A percentile compares a stretch with the other conserved stretches of the same genome.
These are phyloP conservation scores for Holothuria glaberrima DNA, from an alignment of 35 echinoderm and acorn worm genomes.

Conservation along the genomic window DNA sequence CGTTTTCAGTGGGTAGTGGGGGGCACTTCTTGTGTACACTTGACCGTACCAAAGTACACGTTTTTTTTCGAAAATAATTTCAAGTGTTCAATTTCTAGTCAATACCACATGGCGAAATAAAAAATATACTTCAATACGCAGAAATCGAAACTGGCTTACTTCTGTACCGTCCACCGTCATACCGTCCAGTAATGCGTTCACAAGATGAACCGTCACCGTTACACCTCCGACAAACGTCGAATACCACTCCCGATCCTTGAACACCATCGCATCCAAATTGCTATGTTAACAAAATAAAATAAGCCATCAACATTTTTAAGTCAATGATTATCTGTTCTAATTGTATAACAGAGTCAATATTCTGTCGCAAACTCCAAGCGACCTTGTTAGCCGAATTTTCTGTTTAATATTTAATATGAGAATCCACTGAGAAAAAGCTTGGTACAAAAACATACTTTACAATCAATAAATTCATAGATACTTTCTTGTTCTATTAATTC, in stretches of 20 bases:
- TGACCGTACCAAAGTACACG: no score
- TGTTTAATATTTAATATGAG: not conserved
- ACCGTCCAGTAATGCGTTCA: constrained; percentile 37
- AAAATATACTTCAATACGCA: no score
- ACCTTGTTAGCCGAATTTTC: not conserved
- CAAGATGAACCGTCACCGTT: constrained; percentile 60
- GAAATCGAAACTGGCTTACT: not conserved
- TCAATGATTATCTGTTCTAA: not conserved
- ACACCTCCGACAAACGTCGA: constrained; percentile 62
- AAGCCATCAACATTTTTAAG: not conserved
- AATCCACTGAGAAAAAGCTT: no score
- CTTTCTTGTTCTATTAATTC: no score
- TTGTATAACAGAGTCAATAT: no score
- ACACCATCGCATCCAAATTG: constrained; percentile 72
- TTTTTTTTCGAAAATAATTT: no score
- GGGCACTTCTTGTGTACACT: no score
- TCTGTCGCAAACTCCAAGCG: not conserved
- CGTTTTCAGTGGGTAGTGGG: no score
- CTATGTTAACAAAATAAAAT: constrained; percentile 5
- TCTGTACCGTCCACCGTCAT: constrained; percentile 43
- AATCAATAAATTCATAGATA: no score
- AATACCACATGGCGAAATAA: no score
- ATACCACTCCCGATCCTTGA: constrained; percentile 36
- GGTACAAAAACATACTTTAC: no score
- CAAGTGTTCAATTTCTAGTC: no score